phyloP scores from a whole-genome alignment of 2,797 vertebrate species.

The Lacerta bilineata region DNA sequence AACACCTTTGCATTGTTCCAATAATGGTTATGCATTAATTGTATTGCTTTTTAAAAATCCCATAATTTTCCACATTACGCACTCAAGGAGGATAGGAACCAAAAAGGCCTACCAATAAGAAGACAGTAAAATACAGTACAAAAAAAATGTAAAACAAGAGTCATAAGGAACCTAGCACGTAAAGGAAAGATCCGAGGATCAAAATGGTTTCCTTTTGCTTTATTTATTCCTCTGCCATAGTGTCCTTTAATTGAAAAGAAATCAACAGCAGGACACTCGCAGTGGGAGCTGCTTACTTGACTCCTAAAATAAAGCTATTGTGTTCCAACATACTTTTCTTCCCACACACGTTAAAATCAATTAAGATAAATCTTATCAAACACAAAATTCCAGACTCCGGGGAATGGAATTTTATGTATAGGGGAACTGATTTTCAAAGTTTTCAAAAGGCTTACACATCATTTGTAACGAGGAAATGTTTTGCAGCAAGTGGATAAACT shows the following conservation, averaged over 20 bases:
- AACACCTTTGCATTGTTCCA: slow-evolving; percentile 13
- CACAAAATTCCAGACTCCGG: slow-evolving; percentile 36
- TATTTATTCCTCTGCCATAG: not conserved
- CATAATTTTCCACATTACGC: not conserved
- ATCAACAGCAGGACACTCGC: not conserved
- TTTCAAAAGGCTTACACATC: not conserved
- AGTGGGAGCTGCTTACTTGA: slow-evolving; percentile 7
- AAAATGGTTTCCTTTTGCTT: slow-evolving; percentile 15
- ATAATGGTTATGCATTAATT: not conserved
- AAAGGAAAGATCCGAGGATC: not conserved
- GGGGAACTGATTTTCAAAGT: slow-evolving; percentile 10
- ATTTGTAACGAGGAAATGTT: slow-evolving; percentile 35
- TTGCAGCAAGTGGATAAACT: not conserved
- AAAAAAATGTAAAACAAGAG: not conserved
- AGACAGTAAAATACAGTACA: not conserved
- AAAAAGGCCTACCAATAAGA: not conserved
- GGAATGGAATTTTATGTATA: slow-evolving; percentile 17
- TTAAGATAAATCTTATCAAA: slow-evolving; percentile 27
- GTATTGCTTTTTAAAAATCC: not conserved
- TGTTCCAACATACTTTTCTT: slow-evolving; percentile 22
- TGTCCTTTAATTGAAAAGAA: slow-evolving; percentile 26
- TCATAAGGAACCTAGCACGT: not conserved
- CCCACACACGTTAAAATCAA: slow-evolving; percentile 20
- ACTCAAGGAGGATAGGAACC: not conserved
- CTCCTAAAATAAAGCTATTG: slow-evolving; percentile 24